Percentiles rank a stretch among this genome's conserved stretches.
These are phyloP conservation scores for Hipposideros larvatus DNA, from an alignment of 2,797 vertebrate genomes.

Conservation along the genomic window DNA sequence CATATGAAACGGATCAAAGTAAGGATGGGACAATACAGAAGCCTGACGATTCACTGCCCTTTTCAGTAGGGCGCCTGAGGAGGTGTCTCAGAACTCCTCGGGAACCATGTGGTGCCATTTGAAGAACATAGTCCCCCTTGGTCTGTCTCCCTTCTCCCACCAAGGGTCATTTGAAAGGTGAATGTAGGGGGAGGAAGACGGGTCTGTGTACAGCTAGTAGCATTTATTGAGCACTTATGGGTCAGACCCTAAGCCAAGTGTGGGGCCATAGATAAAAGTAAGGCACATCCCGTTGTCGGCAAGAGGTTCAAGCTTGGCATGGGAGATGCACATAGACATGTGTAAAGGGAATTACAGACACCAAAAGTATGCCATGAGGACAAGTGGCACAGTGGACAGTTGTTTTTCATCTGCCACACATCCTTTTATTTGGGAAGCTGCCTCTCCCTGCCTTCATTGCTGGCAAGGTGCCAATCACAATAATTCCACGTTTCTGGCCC, in stretches of 20 bases:
- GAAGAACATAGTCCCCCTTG: neutral
- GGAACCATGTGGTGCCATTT: fast-evolving
- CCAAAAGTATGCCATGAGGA: neutral
- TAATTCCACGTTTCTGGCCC: neutral
- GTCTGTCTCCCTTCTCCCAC: no score
- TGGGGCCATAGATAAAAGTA: neutral
- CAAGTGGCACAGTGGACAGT: neutral
- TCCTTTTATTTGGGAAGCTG: neutral
- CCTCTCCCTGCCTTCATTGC: neutral
- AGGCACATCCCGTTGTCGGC: neutral
- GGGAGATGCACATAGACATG: neutral
- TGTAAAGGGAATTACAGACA: neutral
- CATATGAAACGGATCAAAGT: neutral
- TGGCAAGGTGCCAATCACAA: neutral
- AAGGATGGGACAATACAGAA: neutral
- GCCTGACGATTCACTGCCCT: neutral
- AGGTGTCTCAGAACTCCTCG: neutral
- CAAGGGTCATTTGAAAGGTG: neutral
- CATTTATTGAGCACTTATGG: neutral
- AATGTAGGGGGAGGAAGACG: fast-evolving
- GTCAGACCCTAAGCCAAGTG: neutral
- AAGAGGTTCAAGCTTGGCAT: neutral
- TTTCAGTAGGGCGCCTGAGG: neutral
- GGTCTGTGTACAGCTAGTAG: neutral
- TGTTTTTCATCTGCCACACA: neutral